Percentiles rank a stretch among this genome's conserved stretches.
Evolutionary conservation across 2,797 vertebrate species (phyloP).

Genomic region (Chaetophractus vellerosus): DNA sequence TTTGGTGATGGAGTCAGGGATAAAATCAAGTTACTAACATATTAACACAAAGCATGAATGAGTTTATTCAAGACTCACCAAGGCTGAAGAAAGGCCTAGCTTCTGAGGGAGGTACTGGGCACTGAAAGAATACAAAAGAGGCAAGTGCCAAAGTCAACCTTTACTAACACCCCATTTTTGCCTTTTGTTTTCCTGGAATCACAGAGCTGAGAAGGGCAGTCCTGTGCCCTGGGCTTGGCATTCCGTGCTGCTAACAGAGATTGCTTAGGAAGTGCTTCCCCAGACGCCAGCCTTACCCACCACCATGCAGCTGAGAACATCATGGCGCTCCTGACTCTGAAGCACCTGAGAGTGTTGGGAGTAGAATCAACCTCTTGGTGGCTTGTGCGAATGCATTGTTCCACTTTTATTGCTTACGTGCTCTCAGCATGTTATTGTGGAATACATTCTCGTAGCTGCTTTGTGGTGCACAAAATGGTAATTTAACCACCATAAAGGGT

Average conservation of each 20-base stretch:
- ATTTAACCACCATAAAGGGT: slow-evolving; percentile 49
- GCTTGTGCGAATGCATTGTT: background rate
- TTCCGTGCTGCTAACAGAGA: background rate
- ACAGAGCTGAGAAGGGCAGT: background rate
- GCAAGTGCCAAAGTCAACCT: background rate
- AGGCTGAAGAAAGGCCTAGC: background rate
- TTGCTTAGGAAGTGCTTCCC: background rate
- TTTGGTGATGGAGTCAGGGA: background rate
- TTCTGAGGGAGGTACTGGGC: background rate
- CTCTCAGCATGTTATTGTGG: background rate
- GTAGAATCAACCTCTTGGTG: background rate
- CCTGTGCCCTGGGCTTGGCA: background rate
- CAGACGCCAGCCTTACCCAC: too few relatives aligned
- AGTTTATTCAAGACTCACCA: background rate
- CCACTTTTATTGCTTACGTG: background rate
- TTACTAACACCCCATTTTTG: background rate
- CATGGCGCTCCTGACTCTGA: too few relatives aligned
- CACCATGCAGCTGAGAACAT: background rate
- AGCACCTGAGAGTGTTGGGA: background rate
- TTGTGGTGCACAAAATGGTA: slow-evolving; percentile 21
- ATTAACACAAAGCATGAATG: background rate
- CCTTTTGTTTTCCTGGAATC: background rate
- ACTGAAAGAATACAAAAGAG: background rate
- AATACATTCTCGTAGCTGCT: slow-evolving; percentile 54
- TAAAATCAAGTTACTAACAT: background rate